Conservation (phyloP, 2,113 vertebrate genomes). For the Cheilinus undulatus region DNA sequence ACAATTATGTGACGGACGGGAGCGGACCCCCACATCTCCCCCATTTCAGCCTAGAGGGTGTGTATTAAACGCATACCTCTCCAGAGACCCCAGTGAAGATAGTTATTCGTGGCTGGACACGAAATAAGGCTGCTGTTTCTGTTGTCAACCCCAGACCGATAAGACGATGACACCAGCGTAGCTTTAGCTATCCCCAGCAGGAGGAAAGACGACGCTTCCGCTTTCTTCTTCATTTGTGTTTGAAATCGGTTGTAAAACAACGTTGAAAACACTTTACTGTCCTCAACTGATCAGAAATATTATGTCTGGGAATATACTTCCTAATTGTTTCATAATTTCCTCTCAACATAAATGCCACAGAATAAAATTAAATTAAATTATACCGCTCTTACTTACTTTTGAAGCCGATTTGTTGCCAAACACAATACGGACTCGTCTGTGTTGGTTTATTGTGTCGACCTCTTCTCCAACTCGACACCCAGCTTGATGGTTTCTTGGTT, state of each 20-base stretch:
- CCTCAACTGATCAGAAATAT: neutral
- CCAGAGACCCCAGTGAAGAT: slow-evolving; percentile 54
- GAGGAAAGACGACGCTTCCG: slow-evolving; percentile 53
- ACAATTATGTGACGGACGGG: neutral
- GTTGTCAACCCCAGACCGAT: slow-evolving; percentile 59
- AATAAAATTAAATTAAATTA: neutral
- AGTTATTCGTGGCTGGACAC: slow-evolving; percentile 52
- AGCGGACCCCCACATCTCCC: neutral
- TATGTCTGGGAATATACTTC: no score
- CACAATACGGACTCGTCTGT: neutral
- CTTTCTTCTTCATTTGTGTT: slow-evolving; percentile 52
- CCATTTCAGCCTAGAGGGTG: neutral
- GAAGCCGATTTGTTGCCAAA: neutral
- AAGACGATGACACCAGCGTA: slow-evolving; percentile 65
- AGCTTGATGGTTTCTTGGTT: neutral
- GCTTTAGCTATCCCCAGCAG: slow-evolving; percentile 48
- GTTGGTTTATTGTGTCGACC: neutral
- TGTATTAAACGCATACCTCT: slow-evolving; percentile 65
- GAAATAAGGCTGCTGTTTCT: slow-evolving; percentile 49
- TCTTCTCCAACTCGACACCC: neutral
- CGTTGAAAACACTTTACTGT: neutral
- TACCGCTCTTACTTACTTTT: neutral
- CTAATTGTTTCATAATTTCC: neutral
- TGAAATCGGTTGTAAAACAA: neutral
- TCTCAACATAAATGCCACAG: neutral